Percentiles rank a stretch among this genome's conserved stretches.
Evolutionary conservation across 2,797 vertebrate genomes (phyloP).

Genomic region (Gymnoscopelus braueri): DNA sequence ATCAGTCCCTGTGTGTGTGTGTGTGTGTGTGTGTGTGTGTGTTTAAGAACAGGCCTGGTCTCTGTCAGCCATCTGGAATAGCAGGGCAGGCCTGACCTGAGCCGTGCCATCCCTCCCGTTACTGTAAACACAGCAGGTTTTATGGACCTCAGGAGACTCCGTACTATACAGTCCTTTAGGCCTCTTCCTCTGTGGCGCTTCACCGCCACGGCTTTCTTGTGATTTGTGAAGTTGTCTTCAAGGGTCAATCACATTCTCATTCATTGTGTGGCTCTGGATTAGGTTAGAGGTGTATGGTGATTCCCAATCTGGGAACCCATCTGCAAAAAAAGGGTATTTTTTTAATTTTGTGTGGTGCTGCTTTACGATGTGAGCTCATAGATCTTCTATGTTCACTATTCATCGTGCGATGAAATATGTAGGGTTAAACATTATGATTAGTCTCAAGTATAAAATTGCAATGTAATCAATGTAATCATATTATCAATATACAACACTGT

Average conservation of each 20-base stretch:
- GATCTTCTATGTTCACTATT: no score
- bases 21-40: not conserved
- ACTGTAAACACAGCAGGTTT: conserved; percentile 38
- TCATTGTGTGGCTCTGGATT: conserved; percentile 24
- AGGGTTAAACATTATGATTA: no score
- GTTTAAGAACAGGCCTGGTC: conserved; percentile 36
- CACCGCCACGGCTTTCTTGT: conserved; percentile 30
- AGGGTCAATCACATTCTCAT: conserved; percentile 37
- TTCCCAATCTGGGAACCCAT: not conserved
- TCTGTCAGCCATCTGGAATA: conserved; percentile 46
- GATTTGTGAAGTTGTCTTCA: conserved; percentile 48
- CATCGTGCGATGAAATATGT: no score
- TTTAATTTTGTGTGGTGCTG: no score
- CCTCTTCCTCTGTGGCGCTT: conserved; percentile 11
- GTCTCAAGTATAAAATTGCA: no score
- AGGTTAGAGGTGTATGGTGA: conserved; percentile 21
- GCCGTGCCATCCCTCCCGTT: conserved; percentile 47
- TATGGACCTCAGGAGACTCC: conserved; percentile 41
- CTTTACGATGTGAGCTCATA: no score
- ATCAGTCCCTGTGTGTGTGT: not conserved
- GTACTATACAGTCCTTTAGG: conserved; percentile 1
- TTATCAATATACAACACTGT: no score
- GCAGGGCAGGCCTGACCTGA: conserved; percentile 32
- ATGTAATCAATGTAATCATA: no score
- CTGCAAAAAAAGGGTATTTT: no score